phyloP scores from a whole-genome alignment of 2,113 vertebrate genomes.

The Cichladusa arquata region DNA sequence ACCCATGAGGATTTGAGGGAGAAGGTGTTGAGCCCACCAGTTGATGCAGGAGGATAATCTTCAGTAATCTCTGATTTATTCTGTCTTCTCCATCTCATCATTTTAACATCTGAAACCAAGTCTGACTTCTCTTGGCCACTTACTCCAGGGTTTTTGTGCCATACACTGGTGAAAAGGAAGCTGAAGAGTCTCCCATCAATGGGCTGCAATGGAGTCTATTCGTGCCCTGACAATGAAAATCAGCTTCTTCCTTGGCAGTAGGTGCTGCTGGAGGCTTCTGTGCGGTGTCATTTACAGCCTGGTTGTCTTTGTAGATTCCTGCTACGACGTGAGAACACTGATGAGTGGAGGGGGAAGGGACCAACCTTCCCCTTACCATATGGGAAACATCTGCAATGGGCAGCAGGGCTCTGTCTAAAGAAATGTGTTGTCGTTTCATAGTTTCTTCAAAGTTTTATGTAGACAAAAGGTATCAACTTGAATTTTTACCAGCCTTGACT shows the following conservation, averaged over 20 bases:
- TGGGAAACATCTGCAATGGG: conserved; percentile 63
- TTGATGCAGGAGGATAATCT: neutral
- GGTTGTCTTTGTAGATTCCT: conserved; percentile 49
- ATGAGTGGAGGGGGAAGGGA: conserved; percentile 38
- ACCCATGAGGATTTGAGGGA: neutral
- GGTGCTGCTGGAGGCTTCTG: conserved; percentile 34
- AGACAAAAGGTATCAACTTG: conserved; percentile 54
- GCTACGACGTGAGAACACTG: conserved; percentile 56
- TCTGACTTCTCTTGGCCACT: neutral
- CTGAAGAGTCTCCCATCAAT: neutral
- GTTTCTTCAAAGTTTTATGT: conserved; percentile 24
- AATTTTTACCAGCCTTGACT: conserved; percentile 45
- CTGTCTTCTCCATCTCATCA: neutral
- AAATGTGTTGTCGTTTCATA: conserved; percentile 25
- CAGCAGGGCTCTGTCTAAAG: conserved; percentile 2
- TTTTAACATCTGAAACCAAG: neutral
- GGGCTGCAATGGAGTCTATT: neutral
- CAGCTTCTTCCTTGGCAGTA: neutral
- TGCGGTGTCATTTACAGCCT: neutral
- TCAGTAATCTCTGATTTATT: neutral
- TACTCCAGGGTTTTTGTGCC: neutral
- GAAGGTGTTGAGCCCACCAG: neutral
- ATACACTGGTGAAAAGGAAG: neutral
- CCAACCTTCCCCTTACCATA: conserved; percentile 23
- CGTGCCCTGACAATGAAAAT: neutral